Percentiles rank a stretch among this genome's conserved stretches.
phyloP scores from a whole-genome alignment of 2,797 vertebrate species.

The Clarias laeviceps region DNA sequence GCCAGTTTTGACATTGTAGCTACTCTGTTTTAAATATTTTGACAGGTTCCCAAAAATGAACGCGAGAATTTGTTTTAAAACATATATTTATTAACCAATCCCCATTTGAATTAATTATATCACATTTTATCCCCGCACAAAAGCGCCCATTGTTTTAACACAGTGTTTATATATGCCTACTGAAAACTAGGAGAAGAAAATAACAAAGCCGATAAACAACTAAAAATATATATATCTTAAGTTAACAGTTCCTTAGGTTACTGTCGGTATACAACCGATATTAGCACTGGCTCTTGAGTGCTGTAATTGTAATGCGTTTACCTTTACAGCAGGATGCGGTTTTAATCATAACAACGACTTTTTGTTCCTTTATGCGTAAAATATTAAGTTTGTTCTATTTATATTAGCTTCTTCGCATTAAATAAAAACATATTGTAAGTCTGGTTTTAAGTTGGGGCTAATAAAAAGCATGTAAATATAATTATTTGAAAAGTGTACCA shows the following conservation, averaged over 20 bases:
- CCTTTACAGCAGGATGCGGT: background rate
- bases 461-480: background rate
- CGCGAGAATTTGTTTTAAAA: background rate
- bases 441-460: background rate
- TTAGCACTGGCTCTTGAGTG: background rate
- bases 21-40: background rate
- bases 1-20: background rate
- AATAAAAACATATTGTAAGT: background rate
- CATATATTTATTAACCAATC: background rate
- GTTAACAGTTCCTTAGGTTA: background rate
- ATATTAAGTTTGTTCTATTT: background rate
- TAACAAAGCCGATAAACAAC: background rate
- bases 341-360: background rate
- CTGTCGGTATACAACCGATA: background rate
- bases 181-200: too few species aligned
- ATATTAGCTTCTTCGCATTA: background rate
- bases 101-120: background rate
- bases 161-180: background rate
- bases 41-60: background rate
- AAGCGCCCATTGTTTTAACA: background rate
- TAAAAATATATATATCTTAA: too few species aligned
- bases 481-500: background rate
- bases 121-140: background rate
- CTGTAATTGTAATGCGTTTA: background rate
- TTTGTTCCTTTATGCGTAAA: background rate